Evolutionary conservation across 92 coral and sea anemone species (phyloP).

Genomic region (Pocillopora grandis): DNA sequence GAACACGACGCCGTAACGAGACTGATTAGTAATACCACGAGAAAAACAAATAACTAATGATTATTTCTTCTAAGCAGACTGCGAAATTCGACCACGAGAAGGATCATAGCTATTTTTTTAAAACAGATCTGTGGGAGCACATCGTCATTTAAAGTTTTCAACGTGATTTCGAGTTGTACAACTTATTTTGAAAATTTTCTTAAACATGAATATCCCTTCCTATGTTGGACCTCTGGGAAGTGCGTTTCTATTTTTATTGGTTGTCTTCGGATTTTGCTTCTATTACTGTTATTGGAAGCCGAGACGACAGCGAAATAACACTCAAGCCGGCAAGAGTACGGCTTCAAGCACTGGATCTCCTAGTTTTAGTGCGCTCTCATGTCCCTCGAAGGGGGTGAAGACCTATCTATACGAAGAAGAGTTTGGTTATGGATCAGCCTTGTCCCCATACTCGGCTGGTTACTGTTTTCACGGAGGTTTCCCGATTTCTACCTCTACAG

Average conservation of each 20-base stretch:
- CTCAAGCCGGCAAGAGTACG: background rate
- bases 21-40: too few species aligned
- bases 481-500: constrained; percentile 6
- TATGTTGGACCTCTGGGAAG: constrained; percentile 39
- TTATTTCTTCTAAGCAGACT: too few species aligned
- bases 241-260: constrained; percentile 10
- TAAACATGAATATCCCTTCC: constrained; percentile 29
- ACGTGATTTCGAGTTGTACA: background rate
- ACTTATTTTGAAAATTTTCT: background rate
- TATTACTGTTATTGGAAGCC: constrained; percentile 44
- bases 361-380: background rate
- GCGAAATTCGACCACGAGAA: too few species aligned
- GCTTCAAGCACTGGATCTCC: constrained; percentile 5
- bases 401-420: constrained; percentile 21
- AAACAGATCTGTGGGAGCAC: background rate
- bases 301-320: constrained; percentile 14
- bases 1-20: too few species aligned
- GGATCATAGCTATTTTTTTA: too few species aligned
- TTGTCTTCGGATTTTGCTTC: constrained; percentile 32
- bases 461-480: constrained; percentile 40
- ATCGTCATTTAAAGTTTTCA: background rate
- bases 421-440: background rate
- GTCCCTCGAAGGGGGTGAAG: background rate
- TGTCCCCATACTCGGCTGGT: constrained; percentile 29
- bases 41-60: too few species aligned